Percentiles rank a stretch among this genome's conserved stretches.
These are phyloP conservation scores for Poeciliopsis presidionis DNA, from an alignment of 2,797 vertebrate species.

Conservation along the genomic window DNA sequence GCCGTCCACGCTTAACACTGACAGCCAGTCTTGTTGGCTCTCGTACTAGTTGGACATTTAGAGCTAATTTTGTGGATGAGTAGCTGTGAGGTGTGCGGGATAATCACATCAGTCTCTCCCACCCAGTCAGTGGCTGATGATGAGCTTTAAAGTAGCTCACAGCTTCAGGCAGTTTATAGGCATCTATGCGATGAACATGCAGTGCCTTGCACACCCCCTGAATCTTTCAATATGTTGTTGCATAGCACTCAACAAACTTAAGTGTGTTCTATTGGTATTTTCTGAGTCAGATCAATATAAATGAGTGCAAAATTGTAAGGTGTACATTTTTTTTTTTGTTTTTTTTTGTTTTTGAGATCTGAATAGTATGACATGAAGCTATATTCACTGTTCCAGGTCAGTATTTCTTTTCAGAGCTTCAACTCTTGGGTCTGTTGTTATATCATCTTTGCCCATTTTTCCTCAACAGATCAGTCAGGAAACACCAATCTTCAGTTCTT, in stretches of 20 bases:
- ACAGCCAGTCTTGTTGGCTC: slow-evolving; percentile 61
- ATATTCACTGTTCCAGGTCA: background rate
- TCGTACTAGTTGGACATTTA: slow-evolving; percentile 56
- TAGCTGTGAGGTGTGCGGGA: slow-evolving; percentile 50
- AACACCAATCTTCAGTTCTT: background rate
- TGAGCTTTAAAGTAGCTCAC: slow-evolving; percentile 52
- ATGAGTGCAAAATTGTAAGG: background rate
- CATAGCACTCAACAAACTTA: background rate
- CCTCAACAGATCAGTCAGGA: background rate
- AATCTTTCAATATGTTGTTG: background rate
- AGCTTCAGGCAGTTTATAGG: slow-evolving; percentile 27
- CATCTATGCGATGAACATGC: slow-evolving; percentile 10
- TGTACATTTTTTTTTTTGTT: background rate
- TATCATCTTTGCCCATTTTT: background rate
- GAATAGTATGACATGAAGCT: background rate
- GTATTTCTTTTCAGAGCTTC: background rate
- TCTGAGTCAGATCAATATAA: background rate
- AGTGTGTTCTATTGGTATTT: background rate
- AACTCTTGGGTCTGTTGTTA: background rate
- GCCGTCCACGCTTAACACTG: slow-evolving; percentile 50
- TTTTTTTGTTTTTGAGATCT: background rate
- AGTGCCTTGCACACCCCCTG: background rate
- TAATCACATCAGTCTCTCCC: slow-evolving; percentile 63
- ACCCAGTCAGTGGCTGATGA: slow-evolving; percentile 55
- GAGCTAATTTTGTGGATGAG: slow-evolving; percentile 69